phyloP scores from a whole-genome alignment of 2,797 vertebrate genomes.

The Choloepus didactylus region DNA sequence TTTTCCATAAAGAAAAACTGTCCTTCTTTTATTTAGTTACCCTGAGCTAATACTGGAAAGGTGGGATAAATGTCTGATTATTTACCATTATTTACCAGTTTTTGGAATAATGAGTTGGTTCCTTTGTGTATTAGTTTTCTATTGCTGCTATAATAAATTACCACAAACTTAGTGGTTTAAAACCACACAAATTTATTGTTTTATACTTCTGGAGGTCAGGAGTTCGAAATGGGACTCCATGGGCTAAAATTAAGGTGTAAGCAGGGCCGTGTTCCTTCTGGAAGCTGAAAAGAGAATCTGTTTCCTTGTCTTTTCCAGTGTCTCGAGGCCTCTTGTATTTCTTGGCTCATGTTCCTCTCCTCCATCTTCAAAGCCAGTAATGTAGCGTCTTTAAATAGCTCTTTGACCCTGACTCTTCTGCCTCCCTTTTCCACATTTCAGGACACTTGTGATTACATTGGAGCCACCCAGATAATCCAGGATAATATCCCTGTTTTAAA shows the following conservation, averaged over 20 bases:
- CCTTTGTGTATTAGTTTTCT: background rate
- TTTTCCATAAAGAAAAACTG: slow-evolving; percentile 27
- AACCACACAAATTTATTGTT: background rate
- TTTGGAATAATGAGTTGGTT: background rate
- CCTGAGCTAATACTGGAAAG: background rate
- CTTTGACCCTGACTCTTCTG: background rate
- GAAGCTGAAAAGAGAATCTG: background rate
- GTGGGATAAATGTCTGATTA: background rate
- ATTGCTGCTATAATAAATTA: background rate
- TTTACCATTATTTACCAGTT: slow-evolving; percentile 13
- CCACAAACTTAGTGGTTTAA: background rate
- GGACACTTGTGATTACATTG: background rate
- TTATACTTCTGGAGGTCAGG: background rate
- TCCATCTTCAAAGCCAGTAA: background rate
- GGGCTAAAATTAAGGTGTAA: background rate
- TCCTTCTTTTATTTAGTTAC: background rate
- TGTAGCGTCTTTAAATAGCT: background rate
- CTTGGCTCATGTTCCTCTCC: background rate
- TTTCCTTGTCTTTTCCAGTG: background rate
- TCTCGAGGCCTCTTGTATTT: background rate
- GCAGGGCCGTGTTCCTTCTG: background rate
- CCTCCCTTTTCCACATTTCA: background rate
- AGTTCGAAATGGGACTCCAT: background rate
- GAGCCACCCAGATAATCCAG: background rate
- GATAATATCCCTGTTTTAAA: background rate